A percentile compares a stretch with the other conserved stretches of the same genome.
Evolutionary conservation across 2,797 vertebrate genomes (phyloP).

Genomic region (Masticophis lateralis): DNA sequence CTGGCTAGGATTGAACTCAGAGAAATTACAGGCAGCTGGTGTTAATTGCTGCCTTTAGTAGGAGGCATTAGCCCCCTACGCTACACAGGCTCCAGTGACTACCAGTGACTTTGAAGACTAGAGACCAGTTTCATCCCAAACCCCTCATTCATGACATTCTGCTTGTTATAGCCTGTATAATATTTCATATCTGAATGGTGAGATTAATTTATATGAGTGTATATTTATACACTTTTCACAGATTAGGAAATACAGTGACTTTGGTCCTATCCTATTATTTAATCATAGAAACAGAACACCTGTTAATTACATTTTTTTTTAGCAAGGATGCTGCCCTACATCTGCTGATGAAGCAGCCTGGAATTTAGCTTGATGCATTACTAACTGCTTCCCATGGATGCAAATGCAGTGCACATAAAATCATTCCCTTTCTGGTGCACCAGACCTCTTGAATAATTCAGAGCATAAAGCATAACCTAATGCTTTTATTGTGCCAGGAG

Average conservation of each 20-base stretch:
- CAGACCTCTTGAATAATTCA: background rate
- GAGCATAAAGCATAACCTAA: background rate
- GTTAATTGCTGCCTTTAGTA: too few relatives aligned
- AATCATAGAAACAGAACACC: background rate
- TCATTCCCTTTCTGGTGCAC: background rate
- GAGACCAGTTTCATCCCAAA: background rate
- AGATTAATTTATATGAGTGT: background rate
- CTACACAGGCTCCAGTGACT: too few relatives aligned
- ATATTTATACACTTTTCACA: background rate
- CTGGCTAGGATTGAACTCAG: too few relatives aligned
- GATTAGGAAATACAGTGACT: background rate
- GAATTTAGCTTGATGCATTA: rapidly evolving
- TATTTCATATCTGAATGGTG: background rate
- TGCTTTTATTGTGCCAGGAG: conserved; percentile 16
- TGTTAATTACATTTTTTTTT: background rate
- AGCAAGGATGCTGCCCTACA: background rate
- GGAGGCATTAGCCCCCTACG: too few relatives aligned
- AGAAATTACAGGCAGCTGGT: too few relatives aligned
- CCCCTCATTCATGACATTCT: background rate
- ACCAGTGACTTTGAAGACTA: background rate
- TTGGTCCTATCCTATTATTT: background rate
- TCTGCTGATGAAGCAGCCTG: rapidly evolving
- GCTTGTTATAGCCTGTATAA: background rate
- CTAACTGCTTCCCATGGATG: background rate
- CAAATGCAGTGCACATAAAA: background rate